Evolutionary conservation across 1,140 invertebrate species (phyloP), one percentile per base, ranked within the genome.

Genomic region (Drosophila funebris): DNA sequence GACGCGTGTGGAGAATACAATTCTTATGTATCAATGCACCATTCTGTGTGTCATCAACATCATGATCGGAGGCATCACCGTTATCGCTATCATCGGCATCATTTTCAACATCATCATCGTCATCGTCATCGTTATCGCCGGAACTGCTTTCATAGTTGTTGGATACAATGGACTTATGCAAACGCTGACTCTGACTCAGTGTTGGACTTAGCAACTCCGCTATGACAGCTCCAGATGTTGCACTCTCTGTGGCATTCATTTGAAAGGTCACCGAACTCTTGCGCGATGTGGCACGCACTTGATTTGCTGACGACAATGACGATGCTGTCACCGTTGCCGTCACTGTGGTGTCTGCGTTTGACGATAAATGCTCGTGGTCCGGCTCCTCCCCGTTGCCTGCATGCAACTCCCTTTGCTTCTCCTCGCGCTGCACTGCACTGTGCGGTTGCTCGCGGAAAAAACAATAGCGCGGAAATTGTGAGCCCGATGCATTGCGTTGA

Each of bases 381-480:
- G n/a, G n/a, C n/a, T n/a, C n/a, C n/a, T n/a, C n/a, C n/a, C 7
- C 14, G 61, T 9, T 68, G 63, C n/a, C n/a, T 27, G 18, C 69
- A 52, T 66, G 7, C 4, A n/a, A 33, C 11, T 33, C 8, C 14
- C 39, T 70, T 36, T 37, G 56, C n/a, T 67, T 44, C 8, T 66
- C 46, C 2, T 27, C 46, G 0, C 31, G 36, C 0, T 63, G 16
- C 6, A 43, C 37, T 0, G 27, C 36, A 44, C 24, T 58, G 31
- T 33, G 33, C 31, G 48, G 83, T 14, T 80, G 70, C 24, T 79
- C 74, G 3, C 75, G 70, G 14, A 92, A 91, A 52, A 92, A 92
- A 39, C 87, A 92, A 39, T 91, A 76, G 0, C 90, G 73, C 7
- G 90, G 70, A 46, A 92, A 92, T 48, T 92, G 90, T 0, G 91